These are phyloP conservation scores for Mimas tiliae DNA, from an alignment of 2,888 invertebrate species.

Conservation along the genomic window DNA sequence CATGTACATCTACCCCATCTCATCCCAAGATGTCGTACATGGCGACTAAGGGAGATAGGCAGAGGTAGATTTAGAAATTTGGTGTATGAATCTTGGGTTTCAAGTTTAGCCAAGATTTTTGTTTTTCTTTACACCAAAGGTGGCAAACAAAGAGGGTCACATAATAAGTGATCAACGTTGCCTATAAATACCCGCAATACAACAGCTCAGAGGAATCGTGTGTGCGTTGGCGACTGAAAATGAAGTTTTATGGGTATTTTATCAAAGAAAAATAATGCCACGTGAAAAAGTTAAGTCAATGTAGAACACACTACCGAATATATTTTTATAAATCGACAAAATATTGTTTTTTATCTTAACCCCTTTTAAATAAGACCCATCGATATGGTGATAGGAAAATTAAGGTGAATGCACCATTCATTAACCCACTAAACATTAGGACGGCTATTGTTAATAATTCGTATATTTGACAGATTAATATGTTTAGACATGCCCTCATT, in stretches of 20 bases:
- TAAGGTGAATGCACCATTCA: neutral
- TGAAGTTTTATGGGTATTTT: no score
- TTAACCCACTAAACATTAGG: neutral
- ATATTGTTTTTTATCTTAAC: neutral
- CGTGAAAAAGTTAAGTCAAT: neutral
- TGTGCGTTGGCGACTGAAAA: no score
- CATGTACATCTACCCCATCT: neutral
- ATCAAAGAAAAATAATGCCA: no score
- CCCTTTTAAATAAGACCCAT: neutral
- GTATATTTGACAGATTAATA: conserved; percentile 13
- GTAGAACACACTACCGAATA: neutral
- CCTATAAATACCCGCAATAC: no score
- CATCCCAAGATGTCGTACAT: neutral
- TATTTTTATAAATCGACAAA: neutral
- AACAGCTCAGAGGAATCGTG: no score
- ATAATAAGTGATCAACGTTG: no score
- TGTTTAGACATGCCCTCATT: conserved; percentile 4
- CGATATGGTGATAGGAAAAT: neutral
- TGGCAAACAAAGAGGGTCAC: no score
- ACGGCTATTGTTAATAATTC: conserved; percentile 21
- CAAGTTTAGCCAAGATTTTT: no score
- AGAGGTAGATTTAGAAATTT: neutral
- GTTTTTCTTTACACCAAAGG: no score
- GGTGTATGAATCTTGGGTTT: no score
- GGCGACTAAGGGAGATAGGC: neutral